phyloP scores from a whole-genome alignment of 2,113 vertebrate genomes.

The Chamaea fasciata region DNA sequence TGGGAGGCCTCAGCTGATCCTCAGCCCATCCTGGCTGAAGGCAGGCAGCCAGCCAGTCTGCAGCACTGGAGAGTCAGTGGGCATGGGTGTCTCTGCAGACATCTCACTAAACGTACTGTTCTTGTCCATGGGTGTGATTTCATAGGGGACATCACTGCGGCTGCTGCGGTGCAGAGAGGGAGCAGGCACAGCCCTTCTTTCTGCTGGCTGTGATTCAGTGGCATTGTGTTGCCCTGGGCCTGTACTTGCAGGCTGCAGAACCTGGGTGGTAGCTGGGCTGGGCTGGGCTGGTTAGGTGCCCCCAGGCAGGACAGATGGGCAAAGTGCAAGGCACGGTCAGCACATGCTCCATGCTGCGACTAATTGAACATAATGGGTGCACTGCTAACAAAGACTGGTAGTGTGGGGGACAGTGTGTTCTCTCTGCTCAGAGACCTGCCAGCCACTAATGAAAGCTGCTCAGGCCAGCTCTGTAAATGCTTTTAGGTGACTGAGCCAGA shows the following conservation, averaged over 20 bases:
- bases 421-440: neutral
- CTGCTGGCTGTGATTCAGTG: neutral
- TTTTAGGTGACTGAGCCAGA: neutral
- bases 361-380: neutral
- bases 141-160: neutral
- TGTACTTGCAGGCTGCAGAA: neutral
- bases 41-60: neutral
- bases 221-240: neutral
- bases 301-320: neutral
- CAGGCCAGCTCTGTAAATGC: neutral
- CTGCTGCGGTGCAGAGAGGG: fast-evolving
- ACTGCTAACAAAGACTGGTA: neutral
- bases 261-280: neutral
- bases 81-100: neutral
- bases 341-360: neutral
- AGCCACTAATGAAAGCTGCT: neutral
- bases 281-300: neutral
- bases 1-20: neutral
- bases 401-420: neutral
- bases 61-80: neutral
- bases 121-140: neutral
- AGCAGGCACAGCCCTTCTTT: neutral
- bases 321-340: neutral
- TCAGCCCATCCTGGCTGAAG: neutral
- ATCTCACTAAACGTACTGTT: fast-evolving